Evolutionary conservation across 2,113 vertebrate genomes (phyloP).

Genomic region (Felis catus): DNA sequence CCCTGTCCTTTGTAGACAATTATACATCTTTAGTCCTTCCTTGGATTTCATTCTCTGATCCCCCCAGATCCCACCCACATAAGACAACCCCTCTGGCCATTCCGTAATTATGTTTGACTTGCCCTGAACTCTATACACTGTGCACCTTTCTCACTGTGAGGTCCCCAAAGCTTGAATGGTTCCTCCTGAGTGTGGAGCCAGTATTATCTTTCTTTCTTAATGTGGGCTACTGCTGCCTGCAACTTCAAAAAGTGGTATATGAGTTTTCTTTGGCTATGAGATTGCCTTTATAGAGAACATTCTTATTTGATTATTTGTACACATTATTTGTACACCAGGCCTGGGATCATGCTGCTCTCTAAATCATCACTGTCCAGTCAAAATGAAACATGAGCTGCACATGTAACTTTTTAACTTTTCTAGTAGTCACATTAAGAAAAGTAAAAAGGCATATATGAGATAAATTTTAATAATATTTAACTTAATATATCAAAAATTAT

Average conservation of each 20-base stretch:
- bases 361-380: not conserved
- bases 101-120: slow-evolving; percentile 41
- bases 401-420: not conserved
- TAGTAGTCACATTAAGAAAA: not conserved
- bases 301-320: slow-evolving; percentile 31
- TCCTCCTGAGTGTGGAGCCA: not conserved
- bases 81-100: slow-evolving; percentile 38
- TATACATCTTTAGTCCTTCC: slow-evolving; percentile 10
- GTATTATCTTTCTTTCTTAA: not conserved
- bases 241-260: not conserved
- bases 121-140: not conserved
- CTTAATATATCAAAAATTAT: not conserved
- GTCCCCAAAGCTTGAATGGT: not conserved
- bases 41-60: slow-evolving; percentile 35
- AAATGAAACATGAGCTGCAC: not conserved
- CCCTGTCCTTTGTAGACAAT: slow-evolving; percentile 37
- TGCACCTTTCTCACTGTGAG: not conserved
- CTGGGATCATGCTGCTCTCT: not conserved
- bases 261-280: slow-evolving; percentile 18
- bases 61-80: not conserved
- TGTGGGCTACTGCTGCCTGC: not conserved
- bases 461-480: slow-evolving; percentile 19
- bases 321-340: not conserved
- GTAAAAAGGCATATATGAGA: not conserved
- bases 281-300: not conserved